Evolutionary conservation across 92 coral and sea anemone genomes (phyloP).

Genomic region (Palythoa caribaeorum): DNA sequence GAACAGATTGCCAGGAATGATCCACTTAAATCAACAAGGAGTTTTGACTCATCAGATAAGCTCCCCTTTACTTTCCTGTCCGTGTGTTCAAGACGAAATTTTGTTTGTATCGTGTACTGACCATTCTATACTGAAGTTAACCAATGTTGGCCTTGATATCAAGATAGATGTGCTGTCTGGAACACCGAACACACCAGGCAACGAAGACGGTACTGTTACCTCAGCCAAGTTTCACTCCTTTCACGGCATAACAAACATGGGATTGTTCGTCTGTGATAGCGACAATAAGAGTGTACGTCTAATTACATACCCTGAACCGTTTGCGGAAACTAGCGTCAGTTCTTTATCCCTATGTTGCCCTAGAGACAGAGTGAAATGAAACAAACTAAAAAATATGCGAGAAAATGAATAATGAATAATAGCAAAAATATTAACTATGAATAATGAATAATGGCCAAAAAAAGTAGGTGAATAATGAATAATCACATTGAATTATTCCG

Average conservation of each 20-base stretch:
- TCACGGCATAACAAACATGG: neutral
- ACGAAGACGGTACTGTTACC: neutral
- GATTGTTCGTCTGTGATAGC: conserved; percentile 39
- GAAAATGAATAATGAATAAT: too few species aligned
- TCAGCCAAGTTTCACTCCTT: neutral
- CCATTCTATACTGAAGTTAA: conserved; percentile 33
- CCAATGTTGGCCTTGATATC: neutral
- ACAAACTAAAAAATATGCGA: too few species aligned
- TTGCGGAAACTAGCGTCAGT: neutral
- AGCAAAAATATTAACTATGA: too few species aligned
- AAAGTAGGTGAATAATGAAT: too few species aligned
- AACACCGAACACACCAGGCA: conserved; percentile 3
- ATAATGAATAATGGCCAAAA: too few species aligned
- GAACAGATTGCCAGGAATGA: conserved; percentile 17
- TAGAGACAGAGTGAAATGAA: too few species aligned
- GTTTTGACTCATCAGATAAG: conserved; percentile 16
- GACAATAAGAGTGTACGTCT: conserved; percentile 39
- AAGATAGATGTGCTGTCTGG: neutral
- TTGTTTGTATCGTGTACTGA: conserved; percentile 36
- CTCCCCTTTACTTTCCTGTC: conserved; percentile 35
- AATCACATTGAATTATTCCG: too few species aligned
- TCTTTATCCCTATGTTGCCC: too few species aligned
- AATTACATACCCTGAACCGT: neutral
- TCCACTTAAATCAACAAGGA: conserved; percentile 6
- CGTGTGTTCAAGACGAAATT: neutral